Conservation (phyloP, 2,888 invertebrate genomes). For the Pandemis heparana region DNA sequence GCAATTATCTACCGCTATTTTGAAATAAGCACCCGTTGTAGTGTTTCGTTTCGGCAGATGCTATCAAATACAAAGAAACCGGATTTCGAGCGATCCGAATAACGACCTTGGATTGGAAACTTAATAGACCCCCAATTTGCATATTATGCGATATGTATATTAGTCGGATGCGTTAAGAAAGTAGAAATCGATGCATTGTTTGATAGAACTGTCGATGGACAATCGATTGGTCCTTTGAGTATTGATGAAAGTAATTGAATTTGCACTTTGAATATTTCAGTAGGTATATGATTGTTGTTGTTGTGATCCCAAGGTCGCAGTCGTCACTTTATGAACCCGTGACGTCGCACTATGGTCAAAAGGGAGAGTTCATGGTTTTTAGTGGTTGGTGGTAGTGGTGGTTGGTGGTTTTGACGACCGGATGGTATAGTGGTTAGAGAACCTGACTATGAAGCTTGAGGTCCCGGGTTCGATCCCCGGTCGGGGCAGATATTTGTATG, state of each 20-base stretch:
- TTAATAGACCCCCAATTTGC: slow-evolving; percentile 22
- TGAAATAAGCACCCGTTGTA: slow-evolving; percentile 4
- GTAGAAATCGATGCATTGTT: slow-evolving; percentile 38
- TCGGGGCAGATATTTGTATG: no score
- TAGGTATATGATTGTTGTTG: no score
- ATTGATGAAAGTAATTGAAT: not conserved
- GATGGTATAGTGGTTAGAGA: no score
- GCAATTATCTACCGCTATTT: slow-evolving; percentile 36
- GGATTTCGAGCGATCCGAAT: slow-evolving; percentile 33
- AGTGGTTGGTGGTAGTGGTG: no score
- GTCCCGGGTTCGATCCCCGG: no score
- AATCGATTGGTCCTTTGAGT: slow-evolving; percentile 16
- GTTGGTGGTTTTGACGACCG: no score
- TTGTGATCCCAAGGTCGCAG: no score
- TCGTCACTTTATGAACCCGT: no score
- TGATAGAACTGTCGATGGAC: not conserved
- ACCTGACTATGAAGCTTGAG: no score
- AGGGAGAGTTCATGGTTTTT: no score
- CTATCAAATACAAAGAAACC: slow-evolving; percentile 15
- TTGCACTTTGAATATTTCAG: not conserved
- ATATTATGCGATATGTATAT: slow-evolving; percentile 20
- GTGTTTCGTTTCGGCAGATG: slow-evolving; percentile 15
- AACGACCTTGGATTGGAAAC: slow-evolving; percentile 41
- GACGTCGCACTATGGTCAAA: no score
- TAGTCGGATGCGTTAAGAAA: slow-evolving; percentile 33